Evolutionary conservation across 2,888 invertebrate genomes (phyloP), one percentile per base, ranked within the genome.

Genomic region (Acleris laterana): DNA sequence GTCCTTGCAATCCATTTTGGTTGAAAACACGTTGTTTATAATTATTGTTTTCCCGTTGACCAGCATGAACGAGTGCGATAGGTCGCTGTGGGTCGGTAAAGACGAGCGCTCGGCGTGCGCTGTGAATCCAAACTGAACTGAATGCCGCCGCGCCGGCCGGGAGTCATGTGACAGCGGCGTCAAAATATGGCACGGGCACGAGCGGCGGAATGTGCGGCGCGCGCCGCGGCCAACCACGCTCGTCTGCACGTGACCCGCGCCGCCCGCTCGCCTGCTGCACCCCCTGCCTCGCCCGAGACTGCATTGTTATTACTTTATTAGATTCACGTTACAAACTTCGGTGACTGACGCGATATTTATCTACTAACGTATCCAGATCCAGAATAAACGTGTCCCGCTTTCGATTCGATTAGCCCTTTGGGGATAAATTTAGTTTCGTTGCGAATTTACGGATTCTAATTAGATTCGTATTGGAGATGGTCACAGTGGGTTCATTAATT

Each of bases 151-250:
- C 2, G 68, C 70, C 66, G 71, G 72, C 70, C 71, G 74, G 57
- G 73, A 69, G 77, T 89, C 85, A 85, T 87, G 85, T 90, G 90
- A 88, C 80, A 68, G 73, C 71, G 71, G 74, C 82, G 80, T 84
- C 84, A 87, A 89, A 87, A 87, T 85, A 88, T 77, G 80, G 80
- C 77, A 79, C 78, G 74, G 69, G 68, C 80, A 78, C 79, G 79
- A 71, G 80, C 76, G 70, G 68, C 70, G 79, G 77, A 85, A 85
- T 88, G 82, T 83, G 82, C 56, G 62, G 50, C 62, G 55, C 56
- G n/a, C n/a, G n/a, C 65, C 50, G 69, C 63, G 56, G 58, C 58
- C 52, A 52, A 74, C 84, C 86, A 87, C 87, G 83, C 85, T 87
- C 71, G 84, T 74, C 69, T 70, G 77, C 89, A 89, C 88, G 88